A percentile compares a stretch with the other conserved stretches of the same genome.
Conservation (phyloP, 1,140 invertebrate species). For the Heliothis virescens region DNA sequence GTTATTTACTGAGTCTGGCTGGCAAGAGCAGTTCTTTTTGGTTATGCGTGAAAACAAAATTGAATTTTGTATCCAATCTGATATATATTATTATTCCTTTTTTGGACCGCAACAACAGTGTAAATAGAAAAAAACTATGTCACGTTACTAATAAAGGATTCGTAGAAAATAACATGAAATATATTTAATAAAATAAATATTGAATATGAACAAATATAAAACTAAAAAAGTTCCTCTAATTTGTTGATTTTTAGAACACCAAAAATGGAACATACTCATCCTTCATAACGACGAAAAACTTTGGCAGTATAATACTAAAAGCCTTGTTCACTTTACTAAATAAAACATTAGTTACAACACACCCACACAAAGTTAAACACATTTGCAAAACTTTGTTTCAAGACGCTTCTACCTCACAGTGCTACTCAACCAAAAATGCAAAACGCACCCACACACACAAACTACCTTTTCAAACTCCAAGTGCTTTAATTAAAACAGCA, state of each 20-base stretch:
- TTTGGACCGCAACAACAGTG: neutral
- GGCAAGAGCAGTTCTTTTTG: neutral
- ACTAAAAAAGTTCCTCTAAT: no score
- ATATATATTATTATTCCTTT: neutral
- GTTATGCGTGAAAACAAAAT: neutral
- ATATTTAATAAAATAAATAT: neutral
- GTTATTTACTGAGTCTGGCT: slow-evolving; percentile 21
- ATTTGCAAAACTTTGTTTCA: slow-evolving; percentile 26
- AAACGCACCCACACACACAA: slow-evolving; percentile 19
- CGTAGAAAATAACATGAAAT: neutral
- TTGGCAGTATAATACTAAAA: neutral
- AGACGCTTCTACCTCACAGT: slow-evolving; percentile 22
- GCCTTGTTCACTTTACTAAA: slow-evolving; percentile 4
- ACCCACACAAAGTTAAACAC: slow-evolving; percentile 26
- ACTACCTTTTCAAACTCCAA: slow-evolving; percentile 12
- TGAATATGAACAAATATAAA: no score
- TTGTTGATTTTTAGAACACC: neutral
- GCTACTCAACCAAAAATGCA: slow-evolving; percentile 27
- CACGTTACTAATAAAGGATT: neutral
- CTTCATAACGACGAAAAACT: slow-evolving; percentile 7
- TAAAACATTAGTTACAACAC: slow-evolving; percentile 15
- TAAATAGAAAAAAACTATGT: neutral
- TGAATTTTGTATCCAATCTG: neutral
- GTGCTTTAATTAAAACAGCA: slow-evolving; percentile 34
- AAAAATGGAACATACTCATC: neutral